Evolutionary conservation across 2,888 invertebrate genomes (phyloP), one percentile per base, ranked within the genome.

Genomic region (Diplazon laetatorius): DNA sequence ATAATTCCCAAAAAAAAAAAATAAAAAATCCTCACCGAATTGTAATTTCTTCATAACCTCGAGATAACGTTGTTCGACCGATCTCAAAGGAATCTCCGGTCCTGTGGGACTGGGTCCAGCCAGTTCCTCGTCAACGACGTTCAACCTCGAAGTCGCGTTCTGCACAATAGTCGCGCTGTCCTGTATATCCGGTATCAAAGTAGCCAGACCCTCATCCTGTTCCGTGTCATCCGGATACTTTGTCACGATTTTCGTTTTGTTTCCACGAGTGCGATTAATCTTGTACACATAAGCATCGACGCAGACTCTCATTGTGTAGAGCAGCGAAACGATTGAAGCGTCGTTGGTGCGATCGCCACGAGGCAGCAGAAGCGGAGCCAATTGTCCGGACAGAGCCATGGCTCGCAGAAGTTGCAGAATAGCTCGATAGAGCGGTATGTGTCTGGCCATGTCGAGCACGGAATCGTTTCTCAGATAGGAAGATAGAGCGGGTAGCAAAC

Each of bases 391-490:
- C 84, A 93, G 92, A 20, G 95, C 95, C 89, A 95, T 92, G 0
- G 97, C 96, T 82, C 98, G 94, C 79, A 97, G 93, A 81, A 97
- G 92, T 83, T 96, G 95, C 84, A 98, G 92, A 87, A 98, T 95
- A 82, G 97, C 95, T 83, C 96, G 94, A 92, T 98, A 98, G 85
- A 98, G 93, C 25, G 98, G 97, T 91, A 98, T 97, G 92, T 98
- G 98, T 16, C 98, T 94, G n/a, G 98, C 97, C 96, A 98, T 98
- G 92, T 98, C 98, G 91, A 98, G 92, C 83, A 98, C 98, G 92
- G 98, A 98, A 91, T 98, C 98, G 88, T 98, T 98, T 84, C 97
- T 93, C 68, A 98, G 93, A 89, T 98, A 98, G 0, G 97, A 97
- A 86, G 97, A 96, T 25, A 98, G 93, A 20, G 97, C 97, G 18